Evolutionary conservation across 2,113 vertebrate genomes (phyloP).

Genomic region (Craseonycteris thonglongyai): DNA sequence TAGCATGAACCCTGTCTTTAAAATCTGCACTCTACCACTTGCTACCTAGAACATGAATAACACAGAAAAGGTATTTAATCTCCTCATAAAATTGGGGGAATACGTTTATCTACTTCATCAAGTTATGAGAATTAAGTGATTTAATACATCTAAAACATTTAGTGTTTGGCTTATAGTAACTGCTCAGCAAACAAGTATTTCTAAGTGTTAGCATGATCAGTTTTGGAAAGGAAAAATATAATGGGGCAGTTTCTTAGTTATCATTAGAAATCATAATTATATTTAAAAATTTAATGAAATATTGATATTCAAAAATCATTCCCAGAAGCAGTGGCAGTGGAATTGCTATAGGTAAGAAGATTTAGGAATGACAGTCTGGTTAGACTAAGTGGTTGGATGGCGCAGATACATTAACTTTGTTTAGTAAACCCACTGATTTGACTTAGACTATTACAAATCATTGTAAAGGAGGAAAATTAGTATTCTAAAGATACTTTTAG

Average conservation of each 20-base stretch:
- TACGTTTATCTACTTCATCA: neutral
- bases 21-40: neutral
- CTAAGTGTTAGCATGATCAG: neutral
- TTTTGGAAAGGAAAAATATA: neutral
- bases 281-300: neutral
- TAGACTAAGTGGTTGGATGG: neutral
- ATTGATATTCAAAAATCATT: neutral
- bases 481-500: neutral
- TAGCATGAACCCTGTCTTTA: neutral
- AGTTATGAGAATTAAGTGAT: neutral
- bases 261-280: neutral
- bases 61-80: neutral
- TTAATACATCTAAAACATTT: neutral
- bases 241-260: neutral
- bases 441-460: neutral
- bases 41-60: neutral
- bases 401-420: neutral
- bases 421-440: neutral
- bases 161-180: neutral
- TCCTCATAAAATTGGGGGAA: neutral
- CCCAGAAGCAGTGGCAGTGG: neutral
- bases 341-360: neutral
- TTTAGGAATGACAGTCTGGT: neutral
- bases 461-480: neutral
- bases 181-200: neutral